Conservation (phyloP, 2,113 vertebrate genomes). For the Capreolus pygargus region DNA sequence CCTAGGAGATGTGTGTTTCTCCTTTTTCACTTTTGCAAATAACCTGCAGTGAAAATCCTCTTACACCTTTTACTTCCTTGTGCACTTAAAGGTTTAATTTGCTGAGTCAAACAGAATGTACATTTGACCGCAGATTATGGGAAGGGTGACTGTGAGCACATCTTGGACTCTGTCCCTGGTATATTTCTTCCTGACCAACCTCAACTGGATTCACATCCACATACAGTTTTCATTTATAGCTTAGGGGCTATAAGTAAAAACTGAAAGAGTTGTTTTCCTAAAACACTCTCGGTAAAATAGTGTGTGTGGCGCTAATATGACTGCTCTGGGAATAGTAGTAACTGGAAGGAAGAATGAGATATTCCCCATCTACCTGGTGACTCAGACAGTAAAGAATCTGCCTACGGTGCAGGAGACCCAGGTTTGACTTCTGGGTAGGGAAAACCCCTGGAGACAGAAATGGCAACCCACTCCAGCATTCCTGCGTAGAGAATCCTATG, state of each 20-base stretch:
- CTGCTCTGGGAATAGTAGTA: neutral
- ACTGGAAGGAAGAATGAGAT: neutral
- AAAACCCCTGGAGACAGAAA: neutral
- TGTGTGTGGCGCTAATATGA: neutral
- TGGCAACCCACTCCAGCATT: neutral
- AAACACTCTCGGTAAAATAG: neutral
- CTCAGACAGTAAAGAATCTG: neutral
- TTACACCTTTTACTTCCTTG: neutral
- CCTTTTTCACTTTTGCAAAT: neutral
- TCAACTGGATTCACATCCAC: neutral
- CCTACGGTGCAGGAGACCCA: neutral
- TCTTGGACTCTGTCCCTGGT: neutral
- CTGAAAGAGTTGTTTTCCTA: neutral
- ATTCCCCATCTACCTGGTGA: neutral
- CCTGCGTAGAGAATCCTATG: neutral
- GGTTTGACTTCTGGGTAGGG: neutral
- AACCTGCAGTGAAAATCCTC: neutral
- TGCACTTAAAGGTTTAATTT: neutral
- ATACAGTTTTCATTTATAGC: neutral
- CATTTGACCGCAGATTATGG: neutral
- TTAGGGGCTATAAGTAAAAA: slow-evolving; percentile 2
- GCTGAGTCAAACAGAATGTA: neutral
- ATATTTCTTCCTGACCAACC: neutral
- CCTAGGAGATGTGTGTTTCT: neutral
- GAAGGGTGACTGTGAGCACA: neutral